phyloP scores from a whole-genome alignment of 2,113 vertebrate genomes.

The Elephantulus edwardii region DNA sequence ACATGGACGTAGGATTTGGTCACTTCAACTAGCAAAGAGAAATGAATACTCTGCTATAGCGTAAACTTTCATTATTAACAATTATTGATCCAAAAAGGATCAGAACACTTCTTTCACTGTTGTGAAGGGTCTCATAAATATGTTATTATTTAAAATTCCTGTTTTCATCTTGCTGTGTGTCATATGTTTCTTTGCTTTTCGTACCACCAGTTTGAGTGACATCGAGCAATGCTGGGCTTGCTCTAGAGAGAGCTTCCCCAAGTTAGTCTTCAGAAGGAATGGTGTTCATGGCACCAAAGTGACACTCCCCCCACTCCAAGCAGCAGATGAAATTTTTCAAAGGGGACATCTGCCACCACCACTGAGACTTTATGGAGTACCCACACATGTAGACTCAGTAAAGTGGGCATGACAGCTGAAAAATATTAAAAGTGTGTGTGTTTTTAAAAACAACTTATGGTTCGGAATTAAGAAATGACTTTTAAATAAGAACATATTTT shows the following conservation, averaged over 20 bases:
- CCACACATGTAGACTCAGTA: constrained; percentile 78
- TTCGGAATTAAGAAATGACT: constrained; percentile 83
- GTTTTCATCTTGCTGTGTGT: constrained; percentile 62
- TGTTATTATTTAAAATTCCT: constrained; percentile 76
- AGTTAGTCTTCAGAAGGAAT: constrained; percentile 16
- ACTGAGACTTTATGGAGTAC: constrained; percentile 77
- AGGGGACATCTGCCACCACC: constrained; percentile 82
- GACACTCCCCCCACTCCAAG: constrained; percentile 76
- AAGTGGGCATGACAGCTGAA: constrained; percentile 80
- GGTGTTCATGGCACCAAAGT: constrained; percentile 50
- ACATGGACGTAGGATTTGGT: not conserved
- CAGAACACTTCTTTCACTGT: constrained; percentile 29
- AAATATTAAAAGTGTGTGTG: constrained; percentile 82
- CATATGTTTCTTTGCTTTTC: constrained; percentile 66
- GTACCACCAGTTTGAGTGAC: constrained; percentile 61
- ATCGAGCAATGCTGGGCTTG: constrained; percentile 56
- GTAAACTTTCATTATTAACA: constrained; percentile 9
- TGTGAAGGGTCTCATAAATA: constrained; percentile 47
- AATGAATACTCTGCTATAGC: not conserved
- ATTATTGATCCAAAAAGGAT: constrained; percentile 37
- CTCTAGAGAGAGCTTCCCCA: constrained; percentile 51
- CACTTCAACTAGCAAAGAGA: not conserved
- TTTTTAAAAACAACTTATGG: constrained; percentile 78
- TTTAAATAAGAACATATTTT: constrained; percentile 81
- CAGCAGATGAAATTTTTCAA: constrained; percentile 83